Evolutionary conservation across 1,140 invertebrate species (phyloP).

Genomic region (Ridgeia piscesae): DNA sequence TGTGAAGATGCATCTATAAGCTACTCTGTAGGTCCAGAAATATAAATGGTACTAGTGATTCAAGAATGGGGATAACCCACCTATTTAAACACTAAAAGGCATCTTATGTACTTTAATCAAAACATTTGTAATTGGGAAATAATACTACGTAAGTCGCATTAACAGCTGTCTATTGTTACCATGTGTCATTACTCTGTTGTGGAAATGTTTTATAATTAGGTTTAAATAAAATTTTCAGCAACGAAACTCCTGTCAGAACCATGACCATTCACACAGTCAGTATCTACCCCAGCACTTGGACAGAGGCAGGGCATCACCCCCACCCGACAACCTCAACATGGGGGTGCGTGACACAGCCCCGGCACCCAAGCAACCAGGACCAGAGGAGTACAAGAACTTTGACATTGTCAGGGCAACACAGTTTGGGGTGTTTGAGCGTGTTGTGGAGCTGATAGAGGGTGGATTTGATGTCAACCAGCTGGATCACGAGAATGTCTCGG

Average conservation of each 20-base stretch:
- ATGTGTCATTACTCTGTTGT: background rate
- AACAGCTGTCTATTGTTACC: background rate
- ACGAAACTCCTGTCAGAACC: background rate
- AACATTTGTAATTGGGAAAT: background rate
- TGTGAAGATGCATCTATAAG: background rate
- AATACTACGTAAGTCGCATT: background rate
- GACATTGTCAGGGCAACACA: constrained; percentile 91
- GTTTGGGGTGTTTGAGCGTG: constrained; percentile 83
- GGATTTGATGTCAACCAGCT: constrained; percentile 60
- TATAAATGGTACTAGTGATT: too few relatives aligned
- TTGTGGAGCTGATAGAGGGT: constrained; percentile 85
- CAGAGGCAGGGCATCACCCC: background rate
- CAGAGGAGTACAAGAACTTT: constrained; percentile 77
- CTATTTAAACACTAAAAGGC: background rate
- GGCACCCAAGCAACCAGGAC: constrained; percentile 48
- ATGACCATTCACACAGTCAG: background rate
- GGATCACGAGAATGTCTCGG: constrained; percentile 64
- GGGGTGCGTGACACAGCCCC: constrained; percentile 18
- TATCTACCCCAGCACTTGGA: background rate
- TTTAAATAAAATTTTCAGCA: background rate
- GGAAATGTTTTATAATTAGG: background rate
- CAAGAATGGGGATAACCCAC: too few relatives aligned
- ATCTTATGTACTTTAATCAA: background rate
- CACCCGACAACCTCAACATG: background rate
- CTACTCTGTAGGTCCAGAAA: background rate